A percentile compares a stretch with the other conserved stretches of the same genome.
These are phyloP conservation scores for Pholis gunnellus DNA, from an alignment of 2,113 vertebrate genomes.

Conservation along the genomic window DNA sequence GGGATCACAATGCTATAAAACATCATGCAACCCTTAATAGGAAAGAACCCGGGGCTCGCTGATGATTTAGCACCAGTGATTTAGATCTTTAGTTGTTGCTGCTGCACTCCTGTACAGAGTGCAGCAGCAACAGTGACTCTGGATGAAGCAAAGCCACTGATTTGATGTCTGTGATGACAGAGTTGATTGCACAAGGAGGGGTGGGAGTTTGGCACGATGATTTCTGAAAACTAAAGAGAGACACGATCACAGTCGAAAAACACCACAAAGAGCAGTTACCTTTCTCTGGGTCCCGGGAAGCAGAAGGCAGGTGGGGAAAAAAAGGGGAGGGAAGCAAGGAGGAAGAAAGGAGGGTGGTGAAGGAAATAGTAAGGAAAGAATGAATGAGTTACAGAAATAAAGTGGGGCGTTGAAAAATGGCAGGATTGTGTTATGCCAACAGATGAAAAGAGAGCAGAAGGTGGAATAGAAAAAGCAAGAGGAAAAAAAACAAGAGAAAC, in stretches of 20 bases:
- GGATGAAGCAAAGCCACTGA: constrained; percentile 34
- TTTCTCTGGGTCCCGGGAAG: constrained; percentile 79
- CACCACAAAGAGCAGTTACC: constrained; percentile 65
- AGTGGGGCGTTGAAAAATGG: background rate
- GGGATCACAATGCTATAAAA: constrained; percentile 67
- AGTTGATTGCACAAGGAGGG: constrained; percentile 13
- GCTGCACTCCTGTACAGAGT: constrained; percentile 46
- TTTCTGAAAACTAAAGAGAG: constrained; percentile 41
- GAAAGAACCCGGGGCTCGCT: constrained; percentile 59
- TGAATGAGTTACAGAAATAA: background rate
- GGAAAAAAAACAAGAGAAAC: constrained; percentile 11
- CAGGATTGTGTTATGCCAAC: background rate
- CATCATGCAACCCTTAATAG: constrained; percentile 61
- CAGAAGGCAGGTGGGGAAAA: constrained; percentile 25
- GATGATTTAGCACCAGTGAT: constrained; percentile 61
- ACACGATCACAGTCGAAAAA: constrained; percentile 17
- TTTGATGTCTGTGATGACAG: constrained; percentile 50
- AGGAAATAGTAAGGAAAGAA: constrained; percentile 6
- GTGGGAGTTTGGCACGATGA: constrained; percentile 30
- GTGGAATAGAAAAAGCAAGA: background rate
- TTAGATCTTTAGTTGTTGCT: constrained; percentile 35
- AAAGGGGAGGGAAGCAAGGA: background rate
- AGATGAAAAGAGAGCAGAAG: background rate
- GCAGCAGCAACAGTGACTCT: constrained; percentile 49
- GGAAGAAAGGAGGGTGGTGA: background rate